Conservation (phyloP, 2,888 invertebrate genomes). For the Loripinus fragilis region DNA sequence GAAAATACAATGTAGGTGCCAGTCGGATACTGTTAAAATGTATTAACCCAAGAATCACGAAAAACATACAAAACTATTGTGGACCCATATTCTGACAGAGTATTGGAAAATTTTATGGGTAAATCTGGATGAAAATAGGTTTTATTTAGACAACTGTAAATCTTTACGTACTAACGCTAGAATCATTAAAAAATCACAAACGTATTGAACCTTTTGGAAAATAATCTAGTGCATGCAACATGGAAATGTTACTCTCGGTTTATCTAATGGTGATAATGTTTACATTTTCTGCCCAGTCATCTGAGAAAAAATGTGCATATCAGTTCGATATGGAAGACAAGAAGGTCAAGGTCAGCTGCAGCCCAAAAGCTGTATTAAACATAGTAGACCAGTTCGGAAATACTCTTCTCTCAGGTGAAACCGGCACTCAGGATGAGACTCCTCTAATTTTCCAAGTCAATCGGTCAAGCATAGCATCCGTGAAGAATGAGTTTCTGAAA, state of each 20-base stretch:
- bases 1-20: too few species aligned
- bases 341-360: slow-evolving; percentile 59
- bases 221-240: not conserved
- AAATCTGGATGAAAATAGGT: too few species aligned
- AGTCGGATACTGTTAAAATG: too few species aligned
- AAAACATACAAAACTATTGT: too few species aligned
- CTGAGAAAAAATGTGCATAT: slow-evolving; percentile 58
- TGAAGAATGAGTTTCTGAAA: slow-evolving; percentile 54
- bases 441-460: slow-evolving; percentile 52
- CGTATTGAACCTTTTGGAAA: too few species aligned
- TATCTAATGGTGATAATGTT: not conserved
- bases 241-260: not conserved
- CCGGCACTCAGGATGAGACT: slow-evolving; percentile 37
- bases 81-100: too few species aligned
- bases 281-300: not conserved
- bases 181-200: too few species aligned
- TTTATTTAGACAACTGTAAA: too few species aligned
- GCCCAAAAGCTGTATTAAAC: slow-evolving; percentile 59
- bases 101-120: too few species aligned
- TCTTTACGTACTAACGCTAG: too few species aligned
- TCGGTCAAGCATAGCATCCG: slow-evolving; percentile 51
- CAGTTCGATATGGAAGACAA: slow-evolving; percentile 60
- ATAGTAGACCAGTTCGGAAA: slow-evolving; percentile 64
- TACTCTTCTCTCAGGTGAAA: slow-evolving; percentile 57
- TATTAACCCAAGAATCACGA: too few species aligned